These are phyloP conservation scores for Tromatobia lineatoria DNA, from an alignment of 2,888 invertebrate species.

Conservation along the genomic window DNA sequence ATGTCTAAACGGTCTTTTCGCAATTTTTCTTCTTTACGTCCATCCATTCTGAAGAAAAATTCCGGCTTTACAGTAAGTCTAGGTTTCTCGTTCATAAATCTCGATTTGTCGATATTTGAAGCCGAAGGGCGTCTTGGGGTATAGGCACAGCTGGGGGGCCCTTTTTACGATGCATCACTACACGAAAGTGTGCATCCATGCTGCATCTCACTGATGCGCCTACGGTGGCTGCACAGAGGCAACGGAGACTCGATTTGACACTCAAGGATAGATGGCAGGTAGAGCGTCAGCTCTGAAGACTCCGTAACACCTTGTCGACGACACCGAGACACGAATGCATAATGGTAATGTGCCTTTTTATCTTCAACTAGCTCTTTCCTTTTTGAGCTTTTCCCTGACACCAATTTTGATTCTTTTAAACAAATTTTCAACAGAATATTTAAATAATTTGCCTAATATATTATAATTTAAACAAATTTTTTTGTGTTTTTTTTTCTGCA, in stretches of 20 bases:
- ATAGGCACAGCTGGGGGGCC: not conserved
- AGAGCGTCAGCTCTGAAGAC: slow-evolving; percentile 21
- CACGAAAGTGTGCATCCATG: slow-evolving; percentile 8
- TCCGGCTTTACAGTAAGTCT: slow-evolving; percentile 11
- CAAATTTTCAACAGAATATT: not conserved
- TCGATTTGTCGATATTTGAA: slow-evolving; percentile 77
- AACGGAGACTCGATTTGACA: slow-evolving; percentile 11
- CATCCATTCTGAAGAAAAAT: slow-evolving; percentile 44
- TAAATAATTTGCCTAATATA: not conserved
- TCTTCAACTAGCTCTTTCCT: not conserved
- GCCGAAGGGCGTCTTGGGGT: slow-evolving; percentile 32
- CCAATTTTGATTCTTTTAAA: not conserved
- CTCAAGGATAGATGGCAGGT: slow-evolving; percentile 42
- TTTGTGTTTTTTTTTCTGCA: too few relatives aligned
- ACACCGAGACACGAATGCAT: not conserved
- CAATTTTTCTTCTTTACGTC: not conserved
- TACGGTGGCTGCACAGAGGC: not conserved
- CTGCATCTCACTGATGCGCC: slow-evolving; percentile 8
- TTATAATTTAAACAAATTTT: not conserved
- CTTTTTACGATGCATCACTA: slow-evolving; percentile 27
- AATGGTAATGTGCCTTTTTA: not conserved
- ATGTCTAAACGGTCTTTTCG: not conserved
- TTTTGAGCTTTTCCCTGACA: not conserved
- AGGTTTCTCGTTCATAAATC: slow-evolving; percentile 78
- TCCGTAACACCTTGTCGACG: slow-evolving; percentile 1